Conservation (phyloP, 1,140 invertebrate genomes). For the Sinella curviseta region DNA sequence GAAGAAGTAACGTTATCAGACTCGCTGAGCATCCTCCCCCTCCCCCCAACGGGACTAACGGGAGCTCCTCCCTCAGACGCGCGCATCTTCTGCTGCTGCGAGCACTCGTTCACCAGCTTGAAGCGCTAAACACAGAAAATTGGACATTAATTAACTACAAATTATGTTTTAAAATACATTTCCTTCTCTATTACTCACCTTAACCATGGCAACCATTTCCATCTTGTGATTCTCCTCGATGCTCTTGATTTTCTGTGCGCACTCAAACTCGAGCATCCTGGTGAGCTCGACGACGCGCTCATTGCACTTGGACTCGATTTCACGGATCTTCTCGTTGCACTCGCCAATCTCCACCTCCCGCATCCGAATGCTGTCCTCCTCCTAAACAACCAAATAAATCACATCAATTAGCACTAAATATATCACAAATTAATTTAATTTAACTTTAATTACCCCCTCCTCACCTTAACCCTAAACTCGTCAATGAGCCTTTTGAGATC, state of each 20-base stretch:
- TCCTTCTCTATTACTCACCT: not conserved
- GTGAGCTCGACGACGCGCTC: constrained; percentile 8
- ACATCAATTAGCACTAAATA: not conserved
- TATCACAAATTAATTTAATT: not conserved
- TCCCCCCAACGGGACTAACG: constrained; percentile 23
- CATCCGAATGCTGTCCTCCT: not conserved
- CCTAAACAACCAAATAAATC: not conserved
- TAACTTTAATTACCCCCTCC: not conserved
- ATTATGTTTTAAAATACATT: not conserved
- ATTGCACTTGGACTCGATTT: constrained; percentile 13
- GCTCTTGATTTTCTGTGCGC: constrained; percentile 33
- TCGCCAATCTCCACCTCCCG: not conserved
- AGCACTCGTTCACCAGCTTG: not conserved
- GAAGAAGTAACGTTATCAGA: constrained; percentile 23
- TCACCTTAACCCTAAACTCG: not conserved
- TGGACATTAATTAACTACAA: not conserved
- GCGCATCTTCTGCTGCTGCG: not conserved
- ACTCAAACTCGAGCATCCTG: constrained; percentile 14
- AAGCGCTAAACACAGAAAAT: not conserved
- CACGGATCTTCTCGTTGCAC: not conserved
- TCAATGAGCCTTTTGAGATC: constrained; percentile 2
- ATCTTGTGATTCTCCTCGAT: constrained; percentile 35
- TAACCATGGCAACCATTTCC: constrained; percentile 36
- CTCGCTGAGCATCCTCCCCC: constrained; percentile 30
- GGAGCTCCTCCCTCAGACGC: no score